Conservation (phyloP, 2,797 vertebrate species). For the Microctenopoma lineatum region DNA sequence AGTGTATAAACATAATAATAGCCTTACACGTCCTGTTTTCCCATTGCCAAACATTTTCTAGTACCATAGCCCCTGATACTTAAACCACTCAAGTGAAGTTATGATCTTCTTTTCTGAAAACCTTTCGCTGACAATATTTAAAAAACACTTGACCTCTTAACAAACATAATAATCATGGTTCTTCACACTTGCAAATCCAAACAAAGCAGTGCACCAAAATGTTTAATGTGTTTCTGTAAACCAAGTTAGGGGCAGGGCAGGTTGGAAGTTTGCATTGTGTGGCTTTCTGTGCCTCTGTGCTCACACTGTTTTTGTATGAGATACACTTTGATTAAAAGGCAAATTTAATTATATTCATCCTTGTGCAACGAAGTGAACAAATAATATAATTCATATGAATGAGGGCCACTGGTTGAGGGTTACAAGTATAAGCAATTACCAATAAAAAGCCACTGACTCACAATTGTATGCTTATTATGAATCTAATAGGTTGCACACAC, state of each 20-base stretch:
- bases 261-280: not conserved
- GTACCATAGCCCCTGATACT: no score
- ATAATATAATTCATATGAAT: slow-evolving; percentile 45
- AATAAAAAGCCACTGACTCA: slow-evolving; percentile 50
- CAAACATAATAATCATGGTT: not conserved
- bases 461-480: slow-evolving; percentile 54
- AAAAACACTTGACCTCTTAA: not conserved
- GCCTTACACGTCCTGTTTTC: no score
- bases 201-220: not conserved
- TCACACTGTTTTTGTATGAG: slow-evolving; percentile 13
- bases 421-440: slow-evolving; percentile 53
- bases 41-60: no score
- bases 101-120: no score
- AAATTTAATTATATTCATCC: slow-evolving; percentile 53
- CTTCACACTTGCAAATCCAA: not conserved
- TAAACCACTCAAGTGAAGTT: no score
- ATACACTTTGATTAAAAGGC: slow-evolving; percentile 43
- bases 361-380: slow-evolving; percentile 43
- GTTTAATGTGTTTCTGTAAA: not conserved
- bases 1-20: no score
- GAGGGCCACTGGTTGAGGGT: slow-evolving; percentile 46
- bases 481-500: slow-evolving; percentile 41
- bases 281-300: slow-evolving; percentile 24
- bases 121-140: no score
- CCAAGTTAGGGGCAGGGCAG: not conserved